These are phyloP conservation scores for Sebastes cheni DNA, from an alignment of 2,797 vertebrate species.

Conservation along the genomic window DNA sequence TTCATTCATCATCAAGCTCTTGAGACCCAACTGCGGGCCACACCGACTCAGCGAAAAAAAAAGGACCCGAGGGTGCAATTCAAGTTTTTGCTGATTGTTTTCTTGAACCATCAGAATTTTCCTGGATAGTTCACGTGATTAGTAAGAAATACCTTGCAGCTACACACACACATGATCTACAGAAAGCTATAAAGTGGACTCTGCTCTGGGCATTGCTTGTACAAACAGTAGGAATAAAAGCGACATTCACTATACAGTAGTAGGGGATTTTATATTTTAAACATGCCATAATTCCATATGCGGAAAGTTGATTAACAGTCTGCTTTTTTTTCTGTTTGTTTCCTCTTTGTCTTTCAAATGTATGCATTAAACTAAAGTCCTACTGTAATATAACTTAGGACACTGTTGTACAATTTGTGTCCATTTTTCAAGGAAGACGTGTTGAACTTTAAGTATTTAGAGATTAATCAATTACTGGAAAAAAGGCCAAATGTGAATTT, in stretches of 20 bases:
- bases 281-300: not conserved
- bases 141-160: conserved; percentile 16
- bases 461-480: not conserved
- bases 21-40: conserved; percentile 38
- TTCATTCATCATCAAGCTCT: conserved; percentile 67
- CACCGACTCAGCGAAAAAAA: conserved; percentile 2
- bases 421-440: no score
- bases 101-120: conserved; percentile 16
- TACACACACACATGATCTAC: conserved; percentile 23
- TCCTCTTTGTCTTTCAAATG: not conserved
- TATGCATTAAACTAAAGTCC: not conserved
- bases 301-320: not conserved
- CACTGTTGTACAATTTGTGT: not conserved
- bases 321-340: not conserved
- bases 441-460: not conserved
- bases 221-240: conserved; percentile 26
- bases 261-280: not conserved
- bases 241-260: not conserved
- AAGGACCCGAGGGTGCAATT: conserved; percentile 5
- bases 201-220: not conserved
- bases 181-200: conserved; percentile 28
- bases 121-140: conserved; percentile 18
- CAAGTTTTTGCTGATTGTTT: conserved; percentile 43
- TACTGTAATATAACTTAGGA: not conserved
- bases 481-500: not conserved